Base-by-base conservation (phyloP, 2,797 vertebrate genomes). In the Lacerta viridis region DNA sequence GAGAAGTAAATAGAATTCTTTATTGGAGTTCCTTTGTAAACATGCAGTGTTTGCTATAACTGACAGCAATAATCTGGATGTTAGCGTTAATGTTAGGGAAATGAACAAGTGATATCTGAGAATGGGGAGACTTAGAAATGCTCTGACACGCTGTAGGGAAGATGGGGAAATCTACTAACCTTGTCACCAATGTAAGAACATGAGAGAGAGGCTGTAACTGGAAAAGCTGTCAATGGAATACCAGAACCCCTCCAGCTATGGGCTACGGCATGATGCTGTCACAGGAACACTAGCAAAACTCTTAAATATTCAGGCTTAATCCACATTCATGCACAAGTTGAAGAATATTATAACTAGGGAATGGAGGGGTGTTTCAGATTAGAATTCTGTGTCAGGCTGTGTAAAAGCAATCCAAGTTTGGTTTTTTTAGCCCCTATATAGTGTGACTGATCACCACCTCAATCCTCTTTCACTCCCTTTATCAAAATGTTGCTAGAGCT, bases 1-100 rank as follows among this genome's bases (percentile, higher is more conserved):
- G 29, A 43, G n/a, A 23, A 84, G 10, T 75, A 87, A 92, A 92
- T 82, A 27, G 41, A 50, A 91, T 90, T 84, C 84, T 89, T 85
- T 78, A 41, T 17, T 41, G 17, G 72, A 75, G 36, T 41, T 75
- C 25, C n/a, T 74, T 90, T 72, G 72, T 89, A 80, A 89, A 43
- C 80, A 74, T 87, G 89, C 83, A 87, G 3, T 43, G 25, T 71
- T 50, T 43, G 36, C 75, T 43, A 18, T 43, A 84, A 85, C 68
- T 41, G 81, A 50, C 59, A 84, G 61, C 50, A 59, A 72, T 83
- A 85, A 85, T 9, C 4, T 41, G 66, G 23, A 88, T 27, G 36
- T 11, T 46, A 17, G 85, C 27, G 78, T 91, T 64, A 85, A 90
- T 41, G 59, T 27, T 79, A 90, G 25, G 84, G 87, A n/a, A 66